Conservation (phyloP, 2,797 vertebrate genomes). For the Rachycentron canadum region DNA sequence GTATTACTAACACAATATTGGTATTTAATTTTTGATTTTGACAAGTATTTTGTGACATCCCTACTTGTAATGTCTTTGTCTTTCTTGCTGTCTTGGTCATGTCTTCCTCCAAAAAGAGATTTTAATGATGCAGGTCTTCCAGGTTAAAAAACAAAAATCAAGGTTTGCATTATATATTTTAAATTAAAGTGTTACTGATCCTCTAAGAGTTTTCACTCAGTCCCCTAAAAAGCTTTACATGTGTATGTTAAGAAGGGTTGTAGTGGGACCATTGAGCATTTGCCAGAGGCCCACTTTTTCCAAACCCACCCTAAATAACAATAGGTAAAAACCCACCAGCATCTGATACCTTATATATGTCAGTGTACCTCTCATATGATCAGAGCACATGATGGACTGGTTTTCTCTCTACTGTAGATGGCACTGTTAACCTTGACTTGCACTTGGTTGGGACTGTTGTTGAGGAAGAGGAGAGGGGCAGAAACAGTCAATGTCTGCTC, state of each 20-base stretch:
- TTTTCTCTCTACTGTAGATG: constrained; percentile 88
- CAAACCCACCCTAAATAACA: background rate
- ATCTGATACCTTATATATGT: background rate
- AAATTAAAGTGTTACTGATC: no score
- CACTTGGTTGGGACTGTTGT: constrained; percentile 40
- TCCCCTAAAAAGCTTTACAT: background rate
- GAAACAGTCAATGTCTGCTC: constrained; percentile 74
- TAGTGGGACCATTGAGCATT: background rate
- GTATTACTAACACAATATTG: no score
- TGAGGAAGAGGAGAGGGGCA: constrained; percentile 37
- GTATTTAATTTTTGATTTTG: no score
- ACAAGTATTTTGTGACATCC: background rate
- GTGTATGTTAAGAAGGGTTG: background rate
- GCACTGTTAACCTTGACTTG: constrained; percentile 90
- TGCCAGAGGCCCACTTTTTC: background rate
- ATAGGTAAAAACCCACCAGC: background rate
- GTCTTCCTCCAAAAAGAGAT: no score
- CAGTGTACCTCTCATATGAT: constrained; percentile 8
- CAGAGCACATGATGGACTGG: constrained; percentile 49
- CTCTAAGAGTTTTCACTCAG: background rate
- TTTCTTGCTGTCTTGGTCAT: background rate
- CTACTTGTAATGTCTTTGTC: background rate
- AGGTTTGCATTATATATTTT: no score
- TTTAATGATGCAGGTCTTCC: background rate
- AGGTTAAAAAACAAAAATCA: no score